These are phyloP conservation scores for Aphrocallistes beatrix DNA, from an alignment of 37 sponge, comb jelly and placozoan species.

Conservation along the genomic window DNA sequence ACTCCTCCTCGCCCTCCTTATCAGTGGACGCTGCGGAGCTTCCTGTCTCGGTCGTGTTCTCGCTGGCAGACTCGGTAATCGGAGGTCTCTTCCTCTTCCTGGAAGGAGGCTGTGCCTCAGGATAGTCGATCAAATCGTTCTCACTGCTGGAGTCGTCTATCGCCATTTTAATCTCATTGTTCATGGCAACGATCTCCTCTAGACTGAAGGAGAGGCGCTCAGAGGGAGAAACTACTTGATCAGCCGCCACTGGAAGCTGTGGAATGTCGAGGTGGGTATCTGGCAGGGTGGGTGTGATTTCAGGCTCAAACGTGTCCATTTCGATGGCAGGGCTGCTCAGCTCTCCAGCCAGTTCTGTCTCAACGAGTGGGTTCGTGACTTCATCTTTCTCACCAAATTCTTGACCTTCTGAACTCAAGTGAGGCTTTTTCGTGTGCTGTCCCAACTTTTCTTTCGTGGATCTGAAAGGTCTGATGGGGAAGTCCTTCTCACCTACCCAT, in stretches of 20 bases:
- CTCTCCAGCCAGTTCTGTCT: not conserved
- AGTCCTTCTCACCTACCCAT: constrained; percentile 45
- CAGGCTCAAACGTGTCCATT: not conserved
- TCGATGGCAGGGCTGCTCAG: not conserved
- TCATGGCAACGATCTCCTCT: not conserved
- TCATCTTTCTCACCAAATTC: not conserved
- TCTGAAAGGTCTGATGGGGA: constrained; percentile 9
- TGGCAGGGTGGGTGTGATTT: not conserved
- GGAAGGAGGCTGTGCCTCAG: not conserved
- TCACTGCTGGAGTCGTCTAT: not conserved
- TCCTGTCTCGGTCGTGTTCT: not conserved
- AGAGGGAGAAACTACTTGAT: not conserved
- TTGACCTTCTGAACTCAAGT: not conserved
- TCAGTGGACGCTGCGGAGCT: constrained; percentile 5
- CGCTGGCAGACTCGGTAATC: not conserved
- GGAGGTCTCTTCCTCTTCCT: not conserved
- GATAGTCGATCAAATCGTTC: not conserved
- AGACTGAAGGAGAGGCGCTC: not conserved
- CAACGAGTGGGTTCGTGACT: not conserved
- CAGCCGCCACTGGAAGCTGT: not conserved
- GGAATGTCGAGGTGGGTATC: not conserved
- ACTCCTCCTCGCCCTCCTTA: not conserved
- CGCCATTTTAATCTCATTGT: not conserved
- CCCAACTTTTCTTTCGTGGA: not conserved
- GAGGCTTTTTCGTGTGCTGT: not conserved